A percentile compares a stretch with the other conserved stretches of the same genome.
These are phyloP conservation scores for Diplodus sargus DNA, from an alignment of 2,797 vertebrate genomes.

Conservation along the genomic window DNA sequence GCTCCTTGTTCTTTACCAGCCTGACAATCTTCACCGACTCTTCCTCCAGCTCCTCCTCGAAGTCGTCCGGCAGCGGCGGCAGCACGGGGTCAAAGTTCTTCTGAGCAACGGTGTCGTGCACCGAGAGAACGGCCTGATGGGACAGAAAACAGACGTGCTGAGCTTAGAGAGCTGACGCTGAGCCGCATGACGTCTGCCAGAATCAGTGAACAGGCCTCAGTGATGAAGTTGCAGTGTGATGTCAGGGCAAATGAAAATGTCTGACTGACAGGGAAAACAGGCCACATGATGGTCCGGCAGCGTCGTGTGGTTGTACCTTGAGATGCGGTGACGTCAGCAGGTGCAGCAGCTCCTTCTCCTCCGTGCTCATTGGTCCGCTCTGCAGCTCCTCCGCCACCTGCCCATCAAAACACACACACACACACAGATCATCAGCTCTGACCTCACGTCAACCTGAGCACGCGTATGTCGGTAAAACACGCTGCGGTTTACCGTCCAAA, in stretches of 20 bases:
- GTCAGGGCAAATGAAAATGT: neutral
- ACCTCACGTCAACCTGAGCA: constrained; percentile 24
- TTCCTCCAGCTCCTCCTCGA: constrained; percentile 94
- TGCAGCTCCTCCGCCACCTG: constrained; percentile 96
- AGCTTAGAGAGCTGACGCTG: neutral
- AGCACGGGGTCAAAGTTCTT: constrained; percentile 97
- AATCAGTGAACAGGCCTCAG: neutral
- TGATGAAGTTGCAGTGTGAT: constrained; percentile 7
- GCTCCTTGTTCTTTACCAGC: constrained; percentile 97
- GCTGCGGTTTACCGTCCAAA: constrained; percentile 30
- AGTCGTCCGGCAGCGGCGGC: constrained; percentile 93
- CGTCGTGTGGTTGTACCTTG: constrained; percentile 82
- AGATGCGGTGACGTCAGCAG: constrained; percentile 94
- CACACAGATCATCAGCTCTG: neutral
- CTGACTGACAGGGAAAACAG: neutral
- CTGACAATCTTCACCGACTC: constrained; percentile 97
- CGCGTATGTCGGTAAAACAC: constrained; percentile 11
- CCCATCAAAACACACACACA: constrained; percentile 42
- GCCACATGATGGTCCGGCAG: neutral
- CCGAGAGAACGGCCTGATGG: constrained; percentile 92
- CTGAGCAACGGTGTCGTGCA: constrained; percentile 96
- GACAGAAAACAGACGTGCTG: constrained; percentile 10
- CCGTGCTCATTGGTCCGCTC: constrained; percentile 89
- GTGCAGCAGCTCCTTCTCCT: constrained; percentile 93
- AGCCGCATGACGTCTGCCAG: constrained; percentile 6